phyloP scores from a whole-genome alignment of 2,113 vertebrate species.

The Silurus meridionalis region DNA sequence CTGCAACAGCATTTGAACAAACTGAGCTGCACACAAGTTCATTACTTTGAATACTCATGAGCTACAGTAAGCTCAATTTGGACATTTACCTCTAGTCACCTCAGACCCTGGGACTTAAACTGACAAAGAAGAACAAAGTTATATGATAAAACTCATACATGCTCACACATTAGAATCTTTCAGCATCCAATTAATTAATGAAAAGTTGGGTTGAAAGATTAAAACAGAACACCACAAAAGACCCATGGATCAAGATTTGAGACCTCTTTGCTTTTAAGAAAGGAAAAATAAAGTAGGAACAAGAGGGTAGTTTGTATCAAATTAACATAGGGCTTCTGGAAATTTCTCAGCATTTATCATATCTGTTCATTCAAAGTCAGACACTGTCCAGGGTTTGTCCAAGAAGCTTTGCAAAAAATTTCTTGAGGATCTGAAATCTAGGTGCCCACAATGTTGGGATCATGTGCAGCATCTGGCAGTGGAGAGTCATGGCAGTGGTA shows the following conservation, averaged over 20 bases:
- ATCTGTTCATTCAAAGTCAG: conserved; percentile 57
- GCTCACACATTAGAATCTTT: conserved; percentile 55
- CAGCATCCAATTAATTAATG: conserved; percentile 60
- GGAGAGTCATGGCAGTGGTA: conserved; percentile 93
- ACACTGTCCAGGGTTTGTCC: conserved; percentile 65
- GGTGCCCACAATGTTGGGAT: conserved; percentile 92
- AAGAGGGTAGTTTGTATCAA: conserved; percentile 3
- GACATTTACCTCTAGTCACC: conserved; percentile 23
- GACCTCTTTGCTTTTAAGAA: conserved; percentile 10
- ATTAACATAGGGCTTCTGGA: conserved; percentile 33
- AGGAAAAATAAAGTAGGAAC: conserved; percentile 20
- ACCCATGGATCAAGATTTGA: conserved; percentile 60
- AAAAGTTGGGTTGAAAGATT: conserved; percentile 43
- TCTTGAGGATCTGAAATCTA: conserved; percentile 64
- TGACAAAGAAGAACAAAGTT: conserved; percentile 47
- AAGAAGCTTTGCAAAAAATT: neutral
- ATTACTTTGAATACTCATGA: neutral
- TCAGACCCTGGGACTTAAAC: conserved; percentile 34
- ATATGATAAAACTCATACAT: conserved; percentile 36
- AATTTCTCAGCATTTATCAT: conserved; percentile 55
- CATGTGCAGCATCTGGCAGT: conserved; percentile 86
- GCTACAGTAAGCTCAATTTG: conserved; percentile 23
- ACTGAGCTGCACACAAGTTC: conserved; percentile 46
- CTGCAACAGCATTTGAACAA: conserved; percentile 56
- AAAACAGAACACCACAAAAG: conserved; percentile 43